Conservation (phyloP, 1,140 invertebrate species). For the Eurosta solidaginis region DNA sequence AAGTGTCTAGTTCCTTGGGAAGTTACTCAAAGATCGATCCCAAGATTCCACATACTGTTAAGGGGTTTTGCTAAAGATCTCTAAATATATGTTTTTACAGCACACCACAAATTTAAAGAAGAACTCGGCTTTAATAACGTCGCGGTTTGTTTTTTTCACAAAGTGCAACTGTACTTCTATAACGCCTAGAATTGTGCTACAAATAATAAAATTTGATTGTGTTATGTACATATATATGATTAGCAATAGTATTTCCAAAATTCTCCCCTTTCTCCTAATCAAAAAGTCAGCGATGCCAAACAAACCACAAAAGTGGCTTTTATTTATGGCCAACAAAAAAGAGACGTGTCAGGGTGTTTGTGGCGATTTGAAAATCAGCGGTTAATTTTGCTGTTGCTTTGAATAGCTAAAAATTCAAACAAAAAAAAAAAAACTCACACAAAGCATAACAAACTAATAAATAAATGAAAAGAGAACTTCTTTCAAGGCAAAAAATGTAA, state of each 20-base stretch:
- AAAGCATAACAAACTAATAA: not conserved
- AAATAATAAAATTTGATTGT: not conserved
- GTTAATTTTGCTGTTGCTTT: constrained; percentile 16
- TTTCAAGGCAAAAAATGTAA: not conserved
- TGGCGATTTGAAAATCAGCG: constrained; percentile 25
- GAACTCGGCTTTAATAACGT: too few species aligned
- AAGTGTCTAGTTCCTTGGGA: too few species aligned
- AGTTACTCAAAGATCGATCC: too few species aligned
- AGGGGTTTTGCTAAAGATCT: too few species aligned
- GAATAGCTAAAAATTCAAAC: not conserved
- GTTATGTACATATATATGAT: too few species aligned
- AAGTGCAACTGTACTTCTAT: too few species aligned
- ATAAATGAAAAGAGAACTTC: not conserved
- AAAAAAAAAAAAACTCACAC: not conserved
- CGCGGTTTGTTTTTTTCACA: too few species aligned
- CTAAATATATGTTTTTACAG: too few species aligned
- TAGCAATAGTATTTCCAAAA: too few species aligned
- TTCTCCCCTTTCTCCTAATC: not conserved
- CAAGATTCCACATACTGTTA: too few species aligned
- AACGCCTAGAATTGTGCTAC: not conserved
- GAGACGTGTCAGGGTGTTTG: constrained; percentile 25
- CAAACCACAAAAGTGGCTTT: constrained; percentile 29
- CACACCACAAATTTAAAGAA: too few species aligned
- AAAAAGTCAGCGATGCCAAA: not conserved
- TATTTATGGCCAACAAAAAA: constrained; percentile 26